Conservation (phyloP, 1,140 invertebrate genomes). For the Zophobas morio region DNA sequence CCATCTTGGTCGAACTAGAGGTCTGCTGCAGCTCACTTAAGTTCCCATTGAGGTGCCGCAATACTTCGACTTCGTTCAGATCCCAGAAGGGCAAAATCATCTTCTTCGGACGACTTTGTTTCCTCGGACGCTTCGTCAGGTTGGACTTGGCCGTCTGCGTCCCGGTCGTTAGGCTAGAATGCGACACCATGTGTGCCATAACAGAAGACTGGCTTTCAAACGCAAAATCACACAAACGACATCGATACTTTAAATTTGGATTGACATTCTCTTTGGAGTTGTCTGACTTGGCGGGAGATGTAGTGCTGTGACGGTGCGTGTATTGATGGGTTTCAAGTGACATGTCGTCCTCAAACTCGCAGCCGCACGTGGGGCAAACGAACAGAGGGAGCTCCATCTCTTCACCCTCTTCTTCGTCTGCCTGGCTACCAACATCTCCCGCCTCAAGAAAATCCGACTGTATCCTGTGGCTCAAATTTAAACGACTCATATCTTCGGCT, state of each 20-base stretch:
- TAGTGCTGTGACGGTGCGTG: constrained; percentile 66
- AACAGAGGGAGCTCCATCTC: constrained; percentile 66
- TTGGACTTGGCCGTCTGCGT: constrained; percentile 56
- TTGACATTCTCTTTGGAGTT: constrained; percentile 65
- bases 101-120: constrained; percentile 70
- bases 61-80: constrained; percentile 60
- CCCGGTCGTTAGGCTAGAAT: constrained; percentile 63
- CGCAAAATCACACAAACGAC: constrained; percentile 67
- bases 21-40: constrained; percentile 57
- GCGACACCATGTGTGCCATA: constrained; percentile 69
- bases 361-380: constrained; percentile 71
- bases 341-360: constrained; percentile 70
- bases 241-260: constrained; percentile 66
- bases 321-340: constrained; percentile 69
- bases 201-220: constrained; percentile 68
- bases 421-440: constrained; percentile 67
- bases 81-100: constrained; percentile 64
- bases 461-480: constrained; percentile 84
- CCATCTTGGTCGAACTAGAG: constrained; percentile 17
- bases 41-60: constrained; percentile 60
- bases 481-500: constrained; percentile 83
- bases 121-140: constrained; percentile 66
- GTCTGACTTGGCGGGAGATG: constrained; percentile 67
- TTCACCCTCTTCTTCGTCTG: constrained; percentile 70
- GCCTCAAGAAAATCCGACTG: constrained; percentile 70